phyloP scores from a whole-genome alignment of 2,888 invertebrate species.

The Cheilosia vernalis region DNA sequence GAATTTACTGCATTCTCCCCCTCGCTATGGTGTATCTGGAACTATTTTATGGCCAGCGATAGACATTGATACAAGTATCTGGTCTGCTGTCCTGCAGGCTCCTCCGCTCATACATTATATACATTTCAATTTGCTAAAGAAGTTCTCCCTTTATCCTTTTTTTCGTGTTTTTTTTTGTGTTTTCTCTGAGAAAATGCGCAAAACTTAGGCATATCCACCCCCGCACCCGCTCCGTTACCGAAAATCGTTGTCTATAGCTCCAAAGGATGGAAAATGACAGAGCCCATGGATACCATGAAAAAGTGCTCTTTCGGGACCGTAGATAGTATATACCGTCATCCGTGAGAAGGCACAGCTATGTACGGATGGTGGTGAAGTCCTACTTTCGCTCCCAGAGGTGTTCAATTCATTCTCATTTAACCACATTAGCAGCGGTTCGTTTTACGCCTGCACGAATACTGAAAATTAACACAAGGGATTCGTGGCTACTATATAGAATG shows the following conservation, averaged over 20 bases:
- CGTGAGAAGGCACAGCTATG: constrained; percentile 10
- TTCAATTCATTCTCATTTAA: constrained; percentile 76
- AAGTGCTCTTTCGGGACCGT: constrained; percentile 61
- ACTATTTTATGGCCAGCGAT: constrained; percentile 69
- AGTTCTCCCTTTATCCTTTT: constrained; percentile 46
- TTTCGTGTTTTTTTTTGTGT: neutral
- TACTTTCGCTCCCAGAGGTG: constrained; percentile 66
- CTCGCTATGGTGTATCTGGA: constrained; percentile 50
- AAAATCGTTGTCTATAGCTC: constrained; percentile 50
- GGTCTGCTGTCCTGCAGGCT: constrained; percentile 55
- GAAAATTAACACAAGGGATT: constrained; percentile 63
- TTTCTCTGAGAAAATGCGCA: constrained; percentile 50
- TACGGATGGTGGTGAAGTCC: constrained; percentile 43
- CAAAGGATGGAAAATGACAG: constrained; percentile 39
- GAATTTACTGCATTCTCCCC: constrained; percentile 61
- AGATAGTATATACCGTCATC: constrained; percentile 8
- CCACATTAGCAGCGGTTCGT: constrained; percentile 76
- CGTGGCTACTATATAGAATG: neutral
- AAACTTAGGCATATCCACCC: constrained; percentile 58
- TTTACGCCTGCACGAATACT: constrained; percentile 65
- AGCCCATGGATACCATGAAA: constrained; percentile 58
- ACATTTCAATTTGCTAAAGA: constrained; percentile 74
- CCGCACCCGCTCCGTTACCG: constrained; percentile 2
- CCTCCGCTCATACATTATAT: constrained; percentile 70
- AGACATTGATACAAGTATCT: constrained; percentile 70